Evolutionary conservation across 2,888 invertebrate genomes (phyloP).

Genomic region (Eupithecia vulgata): DNA sequence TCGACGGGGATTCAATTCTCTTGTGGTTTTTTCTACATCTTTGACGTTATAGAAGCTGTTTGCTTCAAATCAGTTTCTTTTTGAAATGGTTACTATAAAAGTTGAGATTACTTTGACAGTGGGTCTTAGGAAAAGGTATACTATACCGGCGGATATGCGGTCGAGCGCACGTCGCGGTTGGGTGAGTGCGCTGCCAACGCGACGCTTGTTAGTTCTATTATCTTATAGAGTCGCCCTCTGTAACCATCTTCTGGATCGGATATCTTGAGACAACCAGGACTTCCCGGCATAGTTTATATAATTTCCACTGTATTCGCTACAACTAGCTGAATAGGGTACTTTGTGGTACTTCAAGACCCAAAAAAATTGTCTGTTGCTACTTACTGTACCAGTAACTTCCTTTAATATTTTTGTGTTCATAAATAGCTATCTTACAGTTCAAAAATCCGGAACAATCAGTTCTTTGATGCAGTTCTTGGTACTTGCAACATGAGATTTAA

Average conservation of each 20-base stretch:
- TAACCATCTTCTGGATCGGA: conserved; percentile 68
- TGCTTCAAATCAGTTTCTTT: not conserved
- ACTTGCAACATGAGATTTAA: conserved; percentile 38
- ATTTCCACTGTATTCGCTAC: not conserved
- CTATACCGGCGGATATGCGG: conserved; percentile 78
- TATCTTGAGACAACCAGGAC: conserved; percentile 63
- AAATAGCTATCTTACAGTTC: conserved; percentile 1
- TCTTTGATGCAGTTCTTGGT: conserved; percentile 32
- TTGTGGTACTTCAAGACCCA: conserved; percentile 11
- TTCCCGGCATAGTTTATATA: conserved; percentile 45
- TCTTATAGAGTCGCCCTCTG: conserved; percentile 68
- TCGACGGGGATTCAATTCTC: conserved; percentile 17
- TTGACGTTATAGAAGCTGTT: not conserved
- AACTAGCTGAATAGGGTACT: conserved; percentile 1
- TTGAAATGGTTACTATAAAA: not conserved
- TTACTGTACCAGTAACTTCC: not conserved
- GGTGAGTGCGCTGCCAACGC: conserved; percentile 73
- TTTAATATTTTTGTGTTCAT: conserved; percentile 10
- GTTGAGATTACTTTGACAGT: conserved; percentile 21
- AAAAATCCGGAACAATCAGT: conserved; percentile 25
- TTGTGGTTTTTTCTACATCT: conserved; percentile 13
- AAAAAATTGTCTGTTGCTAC: not conserved
- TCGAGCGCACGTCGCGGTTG: conserved; percentile 75
- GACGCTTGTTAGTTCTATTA: conserved; percentile 77
- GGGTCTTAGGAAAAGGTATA: conserved; percentile 62